Evolutionary conservation across 2,113 vertebrate genomes (phyloP), one percentile per base, ranked within the genome.

Genomic region (Pitta sordida): DNA sequence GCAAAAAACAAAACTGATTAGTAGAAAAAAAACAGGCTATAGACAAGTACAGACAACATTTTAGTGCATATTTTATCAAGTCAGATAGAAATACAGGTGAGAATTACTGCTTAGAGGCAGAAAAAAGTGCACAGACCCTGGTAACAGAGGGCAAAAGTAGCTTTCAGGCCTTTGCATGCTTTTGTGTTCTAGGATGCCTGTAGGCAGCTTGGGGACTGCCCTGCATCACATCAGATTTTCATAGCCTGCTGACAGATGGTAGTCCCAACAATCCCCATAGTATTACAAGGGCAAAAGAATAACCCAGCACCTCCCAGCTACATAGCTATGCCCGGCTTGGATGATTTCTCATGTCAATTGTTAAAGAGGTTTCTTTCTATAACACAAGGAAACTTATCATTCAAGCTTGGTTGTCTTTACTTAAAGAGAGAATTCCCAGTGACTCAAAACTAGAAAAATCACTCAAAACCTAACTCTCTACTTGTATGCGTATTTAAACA

Each of bases 81-180:
- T 46, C 30, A 53, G n/a, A 83, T 14, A 76, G 37, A 93, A 93
- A 86, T n/a, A 91, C 6, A 95, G 82, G 63, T 89, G 49, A 93
- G 70, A 90, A 88, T 81, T 90, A 81, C 59, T 94, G 79, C 85
- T 71, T 88, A 59, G 48, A 90, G 79, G 36, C 55, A 91, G 36
- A 83, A 63, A 77, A 90, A 56, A 85, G 75, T 63, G 51, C 87
- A 92, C 23, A 74, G 63, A 19, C 71, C 63, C 64, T 69, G 63
- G 75, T 75, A 75, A 93, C 67, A 85, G 75, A 95, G 84, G 71
- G 87, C 87, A 91, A 67, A 88, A 95, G 74, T 19, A 76, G 67
- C 46, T 92, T 91, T 67, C 82, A 87, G 89, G 82, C 67, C 64
- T 74, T 52, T 70, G 59, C 39, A 34, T 46, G 36, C 63, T 90